phyloP scores from a whole-genome alignment of 2,888 invertebrate genomes.

The Orchesella flavescens region DNA sequence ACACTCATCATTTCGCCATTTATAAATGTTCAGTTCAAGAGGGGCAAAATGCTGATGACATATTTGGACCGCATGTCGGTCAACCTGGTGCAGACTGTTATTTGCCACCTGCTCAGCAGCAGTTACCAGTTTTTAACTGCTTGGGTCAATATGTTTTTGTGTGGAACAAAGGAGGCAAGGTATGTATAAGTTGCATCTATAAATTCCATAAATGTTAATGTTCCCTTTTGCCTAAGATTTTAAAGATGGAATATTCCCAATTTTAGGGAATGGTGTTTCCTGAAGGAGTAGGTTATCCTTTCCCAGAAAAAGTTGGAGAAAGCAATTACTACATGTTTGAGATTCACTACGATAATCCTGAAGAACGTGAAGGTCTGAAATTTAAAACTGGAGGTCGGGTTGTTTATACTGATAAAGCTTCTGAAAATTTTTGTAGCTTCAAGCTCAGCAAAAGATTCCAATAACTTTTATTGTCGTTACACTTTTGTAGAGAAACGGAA shows the following conservation, averaged over 20 bases:
- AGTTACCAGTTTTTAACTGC: not conserved
- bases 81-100: constrained; percentile 30
- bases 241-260: not conserved
- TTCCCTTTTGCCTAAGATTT: not conserved
- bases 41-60: constrained; percentile 15
- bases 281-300: constrained; percentile 84
- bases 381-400: constrained; percentile 86
- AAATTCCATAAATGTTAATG: not conserved
- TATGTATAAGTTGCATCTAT: not conserved
- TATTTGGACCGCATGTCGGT: constrained; percentile 21
- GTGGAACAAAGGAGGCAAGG: constrained; percentile 73
- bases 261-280: constrained; percentile 84
- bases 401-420: constrained; percentile 81
- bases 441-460: not conserved
- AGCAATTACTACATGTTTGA: constrained; percentile 83
- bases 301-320: constrained; percentile 84
- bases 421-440: not conserved
- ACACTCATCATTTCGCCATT: constrained; percentile 50
- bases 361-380: constrained; percentile 53
- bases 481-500: constrained; percentile 74
- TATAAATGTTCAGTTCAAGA: constrained; percentile 36
- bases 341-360: constrained; percentile 89
- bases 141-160: constrained; percentile 24
- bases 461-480: constrained; percentile 74
- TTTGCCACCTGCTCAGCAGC: not conserved